These are phyloP conservation scores for Nanorana parkeri DNA, from an alignment of 2,113 vertebrate genomes.

Conservation along the genomic window DNA sequence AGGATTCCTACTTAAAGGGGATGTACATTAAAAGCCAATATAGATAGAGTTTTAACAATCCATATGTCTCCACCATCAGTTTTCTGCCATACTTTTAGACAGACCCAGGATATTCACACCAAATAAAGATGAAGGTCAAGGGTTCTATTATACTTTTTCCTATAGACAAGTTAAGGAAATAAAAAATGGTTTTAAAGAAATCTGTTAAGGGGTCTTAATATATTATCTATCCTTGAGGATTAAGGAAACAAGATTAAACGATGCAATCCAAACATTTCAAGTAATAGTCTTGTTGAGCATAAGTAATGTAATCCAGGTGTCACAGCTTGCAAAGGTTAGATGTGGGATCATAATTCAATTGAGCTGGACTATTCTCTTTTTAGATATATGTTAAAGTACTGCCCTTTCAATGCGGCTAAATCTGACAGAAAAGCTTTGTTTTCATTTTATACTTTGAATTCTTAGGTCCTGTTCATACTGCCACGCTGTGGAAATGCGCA, in stretches of 20 bases:
- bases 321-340: conserved; percentile 4
- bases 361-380: too few species aligned
- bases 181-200: conserved; percentile 23
- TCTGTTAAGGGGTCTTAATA: conserved; percentile 4
- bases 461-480: too few species aligned
- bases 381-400: too few species aligned
- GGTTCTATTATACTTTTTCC: conserved; percentile 27
- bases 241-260: conserved; percentile 25
- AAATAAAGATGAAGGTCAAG: conserved; percentile 43
- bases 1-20: conserved; percentile 47
- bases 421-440: too few species aligned
- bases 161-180: conserved; percentile 23
- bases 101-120: conserved; percentile 28
- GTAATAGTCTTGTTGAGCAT: background rate
- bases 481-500: too few species aligned
- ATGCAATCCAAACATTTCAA: conserved; percentile 16
- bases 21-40: conserved; percentile 49
- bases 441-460: too few species aligned
- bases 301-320: conserved; percentile 24
- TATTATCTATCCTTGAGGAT: conserved; percentile 24
- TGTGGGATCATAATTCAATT: too few species aligned
- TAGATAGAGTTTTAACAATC: conserved; percentile 48
- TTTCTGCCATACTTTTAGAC: conserved; percentile 45
- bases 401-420: too few species aligned
- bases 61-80: conserved; percentile 42